phyloP scores from a whole-genome alignment of 2,797 vertebrate genomes.

The Gallinago solitaria region DNA sequence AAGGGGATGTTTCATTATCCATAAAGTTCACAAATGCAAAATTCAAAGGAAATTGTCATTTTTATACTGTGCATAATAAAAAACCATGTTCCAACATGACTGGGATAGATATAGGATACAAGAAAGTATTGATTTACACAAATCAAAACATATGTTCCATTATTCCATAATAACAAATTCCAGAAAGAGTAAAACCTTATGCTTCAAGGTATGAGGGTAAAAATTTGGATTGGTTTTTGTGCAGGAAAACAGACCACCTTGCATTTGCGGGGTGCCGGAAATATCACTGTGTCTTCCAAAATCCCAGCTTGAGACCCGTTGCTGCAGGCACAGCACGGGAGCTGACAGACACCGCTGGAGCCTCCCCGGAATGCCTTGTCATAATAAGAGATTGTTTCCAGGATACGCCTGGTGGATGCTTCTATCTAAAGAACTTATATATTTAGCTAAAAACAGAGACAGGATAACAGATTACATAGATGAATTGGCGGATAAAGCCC shows the following conservation, averaged over 20 bases:
- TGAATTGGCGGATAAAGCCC: slow-evolving; percentile 32
- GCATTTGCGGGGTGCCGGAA: neutral
- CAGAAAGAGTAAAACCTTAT: neutral
- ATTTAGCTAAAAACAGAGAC: neutral
- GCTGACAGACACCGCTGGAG: neutral
- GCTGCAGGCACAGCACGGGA: neutral
- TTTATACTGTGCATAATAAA: neutral
- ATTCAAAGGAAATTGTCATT: neutral
- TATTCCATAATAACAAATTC: neutral
- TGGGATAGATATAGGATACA: neutral
- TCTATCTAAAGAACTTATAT: neutral
- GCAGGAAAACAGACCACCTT: neutral
- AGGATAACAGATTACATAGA: neutral
- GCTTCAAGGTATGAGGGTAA: neutral
- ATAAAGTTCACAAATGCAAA: neutral
- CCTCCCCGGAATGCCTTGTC: neutral
- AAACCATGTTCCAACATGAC: neutral
- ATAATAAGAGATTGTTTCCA: neutral
- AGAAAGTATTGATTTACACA: neutral
- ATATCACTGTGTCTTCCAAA: neutral
- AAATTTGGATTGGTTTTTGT: neutral
- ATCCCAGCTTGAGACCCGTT: neutral
- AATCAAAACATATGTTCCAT: neutral
- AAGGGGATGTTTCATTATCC: neutral
- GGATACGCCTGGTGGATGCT: neutral